Conservation (phyloP, 2,797 vertebrate genomes). For the Prionace glauca region DNA sequence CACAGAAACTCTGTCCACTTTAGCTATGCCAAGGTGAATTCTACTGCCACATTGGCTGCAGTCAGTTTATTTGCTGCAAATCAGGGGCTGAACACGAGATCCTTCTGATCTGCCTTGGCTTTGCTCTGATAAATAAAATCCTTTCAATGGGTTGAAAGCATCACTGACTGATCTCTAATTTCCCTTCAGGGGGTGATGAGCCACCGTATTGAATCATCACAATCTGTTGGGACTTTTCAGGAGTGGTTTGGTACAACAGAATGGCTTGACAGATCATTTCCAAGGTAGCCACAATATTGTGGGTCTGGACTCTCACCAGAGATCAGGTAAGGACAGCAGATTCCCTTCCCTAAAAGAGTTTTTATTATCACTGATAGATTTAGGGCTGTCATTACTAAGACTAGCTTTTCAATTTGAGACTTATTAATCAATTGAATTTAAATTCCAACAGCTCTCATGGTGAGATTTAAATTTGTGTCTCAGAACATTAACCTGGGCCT, state of each 20-base stretch:
- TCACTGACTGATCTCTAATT: background rate
- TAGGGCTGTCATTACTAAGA: background rate
- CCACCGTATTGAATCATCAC: background rate
- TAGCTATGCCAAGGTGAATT: background rate
- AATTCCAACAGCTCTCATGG: background rate
- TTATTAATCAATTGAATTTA: background rate
- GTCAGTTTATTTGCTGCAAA: background rate
- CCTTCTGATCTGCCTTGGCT: background rate
- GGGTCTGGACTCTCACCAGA: too few species aligned
- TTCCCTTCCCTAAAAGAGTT: background rate
- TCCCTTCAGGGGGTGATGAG: background rate
- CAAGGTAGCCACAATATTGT: background rate
- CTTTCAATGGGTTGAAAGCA: too few species aligned
- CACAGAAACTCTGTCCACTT: background rate
- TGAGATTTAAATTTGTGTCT: background rate
- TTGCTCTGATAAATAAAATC: background rate
- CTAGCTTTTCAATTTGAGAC: background rate
- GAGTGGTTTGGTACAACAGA: background rate
- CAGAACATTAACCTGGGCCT: too few species aligned
- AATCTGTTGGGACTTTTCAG: too few species aligned
- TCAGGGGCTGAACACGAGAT: background rate
- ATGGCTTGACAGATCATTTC: background rate
- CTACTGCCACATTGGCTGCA: background rate
- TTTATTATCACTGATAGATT: background rate
- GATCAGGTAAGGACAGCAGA: background rate